A percentile compares a stretch with the other conserved stretches of the same genome.
These are phyloP conservation scores for Thymelicus lineola DNA, from an alignment of 2,888 invertebrate species.

Conservation along the genomic window DNA sequence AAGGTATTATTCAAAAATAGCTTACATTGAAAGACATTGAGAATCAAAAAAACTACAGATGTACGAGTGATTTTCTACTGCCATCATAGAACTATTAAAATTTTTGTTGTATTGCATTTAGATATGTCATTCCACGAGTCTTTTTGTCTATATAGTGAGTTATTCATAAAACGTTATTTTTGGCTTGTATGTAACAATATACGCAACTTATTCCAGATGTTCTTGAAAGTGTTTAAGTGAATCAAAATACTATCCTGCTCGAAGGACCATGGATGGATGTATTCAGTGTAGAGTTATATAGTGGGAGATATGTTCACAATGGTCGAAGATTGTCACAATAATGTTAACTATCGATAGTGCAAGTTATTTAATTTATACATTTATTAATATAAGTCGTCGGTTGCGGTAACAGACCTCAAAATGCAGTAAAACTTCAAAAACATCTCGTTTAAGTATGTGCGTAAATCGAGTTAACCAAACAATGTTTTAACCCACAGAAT, in stretches of 20 bases:
- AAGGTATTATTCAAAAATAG: conserved; percentile 4
- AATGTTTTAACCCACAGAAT: conserved; percentile 6
- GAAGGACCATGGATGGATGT: neutral
- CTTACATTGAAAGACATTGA: conserved; percentile 10
- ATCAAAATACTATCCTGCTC: neutral
- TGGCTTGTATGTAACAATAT: conserved; percentile 2
- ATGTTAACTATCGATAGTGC: neutral
- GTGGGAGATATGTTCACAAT: neutral
- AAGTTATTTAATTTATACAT: neutral
- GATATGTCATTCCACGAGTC: conserved; percentile 22
- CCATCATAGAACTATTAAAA: conserved; percentile 26
- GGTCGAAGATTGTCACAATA: neutral
- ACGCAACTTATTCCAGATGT: conserved; percentile 4
- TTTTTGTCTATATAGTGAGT: conserved; percentile 2
- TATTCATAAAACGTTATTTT: neutral
- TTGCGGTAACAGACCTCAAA: neutral
- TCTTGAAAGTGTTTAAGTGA: neutral
- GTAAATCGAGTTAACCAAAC: conserved; percentile 6
- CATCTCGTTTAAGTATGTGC: conserved; percentile 1
- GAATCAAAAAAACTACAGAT: neutral
- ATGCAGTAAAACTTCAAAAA: conserved; percentile 1
- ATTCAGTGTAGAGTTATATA: too few relatives aligned
- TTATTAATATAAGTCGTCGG: neutral
- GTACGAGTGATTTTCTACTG: conserved; percentile 23
- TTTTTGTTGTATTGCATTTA: conserved; percentile 18